Percentiles rank a stretch among this genome's conserved stretches.
Conservation (phyloP, 64 coral and sea anemone genomes). For the Cladopsammia gracilis region DNA sequence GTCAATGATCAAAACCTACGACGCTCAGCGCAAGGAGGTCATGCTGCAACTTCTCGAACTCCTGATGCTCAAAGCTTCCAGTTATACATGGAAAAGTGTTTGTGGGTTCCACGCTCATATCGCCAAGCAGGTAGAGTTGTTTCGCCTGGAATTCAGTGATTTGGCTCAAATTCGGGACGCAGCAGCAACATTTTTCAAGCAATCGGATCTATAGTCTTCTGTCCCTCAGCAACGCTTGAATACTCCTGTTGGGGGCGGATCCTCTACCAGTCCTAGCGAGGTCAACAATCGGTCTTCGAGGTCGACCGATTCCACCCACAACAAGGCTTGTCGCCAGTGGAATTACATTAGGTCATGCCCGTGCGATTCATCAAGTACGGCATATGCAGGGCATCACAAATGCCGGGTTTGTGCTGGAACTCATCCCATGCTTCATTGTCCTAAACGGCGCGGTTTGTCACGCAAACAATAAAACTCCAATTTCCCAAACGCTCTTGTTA, state of each 20-base stretch:
- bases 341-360: background rate
- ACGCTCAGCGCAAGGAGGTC: background rate
- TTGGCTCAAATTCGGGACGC: background rate
- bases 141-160: slow-evolving; percentile 20
- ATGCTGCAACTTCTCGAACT: background rate
- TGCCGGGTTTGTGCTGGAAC: slow-evolving; percentile 3
- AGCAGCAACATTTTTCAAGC: background rate
- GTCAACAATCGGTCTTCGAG: background rate
- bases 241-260: background rate
- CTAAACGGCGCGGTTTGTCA: background rate
- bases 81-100: slow-evolving; percentile 37
- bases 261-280: background rate
- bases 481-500: no score
- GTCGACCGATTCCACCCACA: background rate
- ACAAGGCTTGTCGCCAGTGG: background rate
- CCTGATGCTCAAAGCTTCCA: background rate
- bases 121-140: slow-evolving; percentile 9
- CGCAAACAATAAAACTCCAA: no score
- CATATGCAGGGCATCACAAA: slow-evolving; percentile 3
- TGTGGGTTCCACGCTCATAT: slow-evolving; percentile 1
- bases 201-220: background rate
- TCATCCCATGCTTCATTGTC: slow-evolving; percentile 16
- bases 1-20: background rate
- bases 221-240: background rate
- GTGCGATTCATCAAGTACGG: background rate